Evolutionary conservation across 2,113 vertebrate species (phyloP).

Genomic region (Gnathonemus longibarbis): DNA sequence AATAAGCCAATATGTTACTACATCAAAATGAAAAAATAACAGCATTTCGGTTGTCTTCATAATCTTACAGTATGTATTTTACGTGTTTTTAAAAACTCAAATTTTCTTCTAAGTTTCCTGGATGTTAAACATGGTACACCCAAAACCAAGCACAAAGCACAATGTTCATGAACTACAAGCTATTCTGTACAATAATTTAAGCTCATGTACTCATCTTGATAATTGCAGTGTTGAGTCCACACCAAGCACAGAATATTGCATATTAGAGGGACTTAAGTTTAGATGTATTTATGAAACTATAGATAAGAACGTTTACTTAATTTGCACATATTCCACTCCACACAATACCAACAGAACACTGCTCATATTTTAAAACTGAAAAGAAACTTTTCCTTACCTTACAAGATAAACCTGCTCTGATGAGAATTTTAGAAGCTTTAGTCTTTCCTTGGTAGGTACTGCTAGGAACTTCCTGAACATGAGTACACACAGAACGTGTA

Average conservation of each 20-base stretch:
- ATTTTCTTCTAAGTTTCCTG: background rate
- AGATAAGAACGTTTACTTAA: background rate
- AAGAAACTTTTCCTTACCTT: background rate
- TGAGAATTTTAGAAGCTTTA: background rate
- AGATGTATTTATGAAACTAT: background rate
- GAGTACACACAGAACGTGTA: background rate
- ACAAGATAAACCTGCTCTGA: background rate
- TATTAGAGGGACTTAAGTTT: background rate
- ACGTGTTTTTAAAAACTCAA: background rate
- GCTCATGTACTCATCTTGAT: background rate
- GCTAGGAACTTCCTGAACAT: constrained; percentile 6
- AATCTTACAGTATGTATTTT: background rate
- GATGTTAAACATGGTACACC: background rate
- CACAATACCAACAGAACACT: constrained; percentile 7
- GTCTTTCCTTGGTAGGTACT: background rate
- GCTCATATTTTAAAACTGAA: background rate
- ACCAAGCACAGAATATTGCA: background rate
- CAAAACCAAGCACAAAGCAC: background rate
- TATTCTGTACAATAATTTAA: background rate
- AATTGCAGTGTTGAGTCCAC: background rate
- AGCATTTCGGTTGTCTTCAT: background rate
- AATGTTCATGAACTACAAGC: background rate
- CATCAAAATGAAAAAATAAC: background rate
- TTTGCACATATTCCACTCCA: background rate
- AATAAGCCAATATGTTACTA: background rate